Percentiles rank a stretch among this genome's conserved stretches.
These are phyloP conservation scores for Tipula confusa DNA, from an alignment of 2,888 invertebrate species.

Conservation along the genomic window DNA sequence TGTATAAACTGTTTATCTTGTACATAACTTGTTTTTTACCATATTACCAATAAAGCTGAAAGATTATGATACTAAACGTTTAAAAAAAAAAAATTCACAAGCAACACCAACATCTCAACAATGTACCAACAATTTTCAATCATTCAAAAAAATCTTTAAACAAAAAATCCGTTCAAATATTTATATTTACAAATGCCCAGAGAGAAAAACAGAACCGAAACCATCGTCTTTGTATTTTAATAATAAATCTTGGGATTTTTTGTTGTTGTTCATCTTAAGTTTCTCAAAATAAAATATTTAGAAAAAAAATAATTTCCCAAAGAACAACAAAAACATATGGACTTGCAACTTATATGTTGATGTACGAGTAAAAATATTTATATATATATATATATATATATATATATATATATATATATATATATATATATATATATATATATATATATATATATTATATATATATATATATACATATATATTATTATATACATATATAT, in stretches of 20 bases:
- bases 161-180: neutral
- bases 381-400: neutral
- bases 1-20: neutral
- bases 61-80: neutral
- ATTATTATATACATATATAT: too few species aligned
- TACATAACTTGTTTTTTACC: neutral
- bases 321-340: constrained; percentile 12
- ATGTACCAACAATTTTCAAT: neutral
- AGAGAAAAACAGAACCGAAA: neutral
- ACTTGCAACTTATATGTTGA: neutral
- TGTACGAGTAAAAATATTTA: too few species aligned
- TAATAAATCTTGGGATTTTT: neutral
- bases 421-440: neutral
- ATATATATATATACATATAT: too few species aligned
- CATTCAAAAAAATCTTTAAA: neutral
- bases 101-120: neutral
- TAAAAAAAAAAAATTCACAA: neutral
- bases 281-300: neutral
- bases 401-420: neutral
- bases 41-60: neutral
- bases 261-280: constrained; percentile 1
- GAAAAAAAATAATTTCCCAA: neutral
- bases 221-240: neutral
- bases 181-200: constrained; percentile 3
- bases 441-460: neutral